phyloP scores from a whole-genome alignment of 1,140 invertebrate genomes.

The Drosophila repletoides region DNA sequence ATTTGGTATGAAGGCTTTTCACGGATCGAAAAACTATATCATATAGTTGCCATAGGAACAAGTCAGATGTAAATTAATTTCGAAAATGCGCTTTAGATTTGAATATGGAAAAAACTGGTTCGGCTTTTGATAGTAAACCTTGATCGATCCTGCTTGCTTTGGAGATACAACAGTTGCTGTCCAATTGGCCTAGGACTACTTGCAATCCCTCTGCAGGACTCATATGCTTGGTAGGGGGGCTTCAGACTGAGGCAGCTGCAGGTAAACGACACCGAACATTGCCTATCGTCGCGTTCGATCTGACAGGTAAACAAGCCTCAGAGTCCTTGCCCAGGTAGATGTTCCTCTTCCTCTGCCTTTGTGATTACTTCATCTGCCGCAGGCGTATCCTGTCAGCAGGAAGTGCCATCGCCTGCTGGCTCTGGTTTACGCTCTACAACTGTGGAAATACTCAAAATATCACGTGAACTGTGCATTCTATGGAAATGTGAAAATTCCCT shows the following conservation, averaged over 20 bases:
- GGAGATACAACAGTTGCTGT: background rate
- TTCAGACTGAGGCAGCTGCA: slow-evolving; percentile 50
- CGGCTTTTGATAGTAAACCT: no score
- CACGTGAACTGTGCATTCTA: slow-evolving; percentile 16
- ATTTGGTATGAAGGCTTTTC: no score
- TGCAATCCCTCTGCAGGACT: background rate
- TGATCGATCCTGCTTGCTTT: no score
- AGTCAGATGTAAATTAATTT: no score
- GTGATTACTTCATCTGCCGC: slow-evolving; percentile 31
- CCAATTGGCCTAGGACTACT: slow-evolving; percentile 3
- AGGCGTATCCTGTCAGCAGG: slow-evolving; percentile 61
- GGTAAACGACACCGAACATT: slow-evolving; percentile 65
- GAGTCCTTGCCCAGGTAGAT: slow-evolving; percentile 40
- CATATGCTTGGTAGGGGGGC: background rate
- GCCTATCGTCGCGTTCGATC: slow-evolving; percentile 65
- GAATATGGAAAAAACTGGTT: no score
- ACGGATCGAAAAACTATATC: no score
- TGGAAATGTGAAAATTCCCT: slow-evolving; percentile 20
- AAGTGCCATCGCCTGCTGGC: slow-evolving; percentile 27
- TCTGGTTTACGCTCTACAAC: no score
- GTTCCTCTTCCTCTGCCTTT: no score
- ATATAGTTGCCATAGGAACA: no score
- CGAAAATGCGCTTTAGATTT: no score
- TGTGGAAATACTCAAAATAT: slow-evolving; percentile 4
- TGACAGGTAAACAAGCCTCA: slow-evolving; percentile 69